Conservation (phyloP, 2,888 invertebrate species). For the Cotesia congregata region DNA sequence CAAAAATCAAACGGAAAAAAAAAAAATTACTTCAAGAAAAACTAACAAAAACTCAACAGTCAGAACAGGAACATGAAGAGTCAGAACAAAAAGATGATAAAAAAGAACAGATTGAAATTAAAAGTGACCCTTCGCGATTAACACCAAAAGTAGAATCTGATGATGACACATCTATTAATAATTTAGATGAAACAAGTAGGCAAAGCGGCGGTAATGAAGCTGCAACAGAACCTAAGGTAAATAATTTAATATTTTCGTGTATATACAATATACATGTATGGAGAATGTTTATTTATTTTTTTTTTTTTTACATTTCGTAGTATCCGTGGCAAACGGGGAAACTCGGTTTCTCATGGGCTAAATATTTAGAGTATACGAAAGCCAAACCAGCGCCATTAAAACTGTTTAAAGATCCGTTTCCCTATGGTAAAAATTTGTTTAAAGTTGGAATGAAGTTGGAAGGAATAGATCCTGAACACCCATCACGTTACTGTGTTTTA, state of each 20-base stretch:
- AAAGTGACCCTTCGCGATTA: background rate
- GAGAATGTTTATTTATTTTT: conserved; percentile 38
- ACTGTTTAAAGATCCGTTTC: conserved; percentile 85
- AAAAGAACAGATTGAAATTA: background rate
- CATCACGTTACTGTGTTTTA: conserved; percentile 89
- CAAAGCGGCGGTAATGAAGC: conserved; percentile 47
- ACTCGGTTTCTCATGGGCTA: conserved; percentile 83
- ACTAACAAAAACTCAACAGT: conserved; percentile 53
- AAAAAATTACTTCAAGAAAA: conserved; percentile 65
- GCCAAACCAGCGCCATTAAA: conserved; percentile 83
- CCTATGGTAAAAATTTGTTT: conserved; percentile 82
- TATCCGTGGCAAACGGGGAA: conserved; percentile 81
- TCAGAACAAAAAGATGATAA: conserved; percentile 44
- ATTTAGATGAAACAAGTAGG: conserved; percentile 59
- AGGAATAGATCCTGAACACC: conserved; percentile 94
- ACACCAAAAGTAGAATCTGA: conserved; percentile 58
- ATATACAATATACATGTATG: conserved; percentile 4
- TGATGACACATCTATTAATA: conserved; percentile 60
- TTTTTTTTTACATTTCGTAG: conserved; percentile 51
- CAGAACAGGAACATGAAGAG: conserved; percentile 54
- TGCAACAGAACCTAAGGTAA: conserved; percentile 10
- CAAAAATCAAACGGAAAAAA: conserved; percentile 64
- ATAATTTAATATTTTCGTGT: conserved; percentile 8
- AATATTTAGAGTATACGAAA: conserved; percentile 81
- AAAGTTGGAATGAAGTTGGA: conserved; percentile 91